Base-by-base conservation (phyloP, 2,888 invertebrate genomes). In the Drosophila villosipedis region DNA sequence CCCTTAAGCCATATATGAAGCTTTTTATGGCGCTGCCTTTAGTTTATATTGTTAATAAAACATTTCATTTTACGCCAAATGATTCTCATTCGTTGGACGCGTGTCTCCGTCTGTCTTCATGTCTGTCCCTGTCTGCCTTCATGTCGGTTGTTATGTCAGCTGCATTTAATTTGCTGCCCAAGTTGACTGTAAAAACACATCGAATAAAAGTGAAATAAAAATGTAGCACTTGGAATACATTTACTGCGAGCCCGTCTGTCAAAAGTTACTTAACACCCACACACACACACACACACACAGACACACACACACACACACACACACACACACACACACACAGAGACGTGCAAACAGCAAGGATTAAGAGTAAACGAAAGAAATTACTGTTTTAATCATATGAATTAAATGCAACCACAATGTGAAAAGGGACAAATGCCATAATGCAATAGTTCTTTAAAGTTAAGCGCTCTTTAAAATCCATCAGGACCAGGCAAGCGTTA, bases 11-110 rank as follows among this genome's bases (percentile, higher is more conserved):
- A 31, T 60, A 61, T 39, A 61, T 53, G 53, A 37, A 50, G 43
- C 25, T 59, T 41, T 43, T 37, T 62, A 52, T 41, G 14, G 19
- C 22, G n/a, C 16, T 30, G 55, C 33, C 39, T 59, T 64, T 61
- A 49, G 57, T 67, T 71, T 64, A 67, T 53, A 63, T 70, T 68
- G 63, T 76, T 83, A 83, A 85, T 85, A 90, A 90, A 85, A 90
- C 72, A 88, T 89, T 85, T 85, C 73, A 85, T 88, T 85, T 83
- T 61, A 75, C 70, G 75, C 73, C 90, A 86, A 89, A 90, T 84
- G 88, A 77, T 68, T 83, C 77, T 69, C 90, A 76, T 85, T 83
- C 75, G 77, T 76, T 62, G 78, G 59, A 68, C 82, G 54, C 59
- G 39, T 70, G 71, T 80, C 62, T 41, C 50, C n/a, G 31, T 22